Evolutionary conservation across 1,140 invertebrate genomes (phyloP), one percentile per base, ranked within the genome.

Genomic region (Trichomalopsis sarcophagae): DNA sequence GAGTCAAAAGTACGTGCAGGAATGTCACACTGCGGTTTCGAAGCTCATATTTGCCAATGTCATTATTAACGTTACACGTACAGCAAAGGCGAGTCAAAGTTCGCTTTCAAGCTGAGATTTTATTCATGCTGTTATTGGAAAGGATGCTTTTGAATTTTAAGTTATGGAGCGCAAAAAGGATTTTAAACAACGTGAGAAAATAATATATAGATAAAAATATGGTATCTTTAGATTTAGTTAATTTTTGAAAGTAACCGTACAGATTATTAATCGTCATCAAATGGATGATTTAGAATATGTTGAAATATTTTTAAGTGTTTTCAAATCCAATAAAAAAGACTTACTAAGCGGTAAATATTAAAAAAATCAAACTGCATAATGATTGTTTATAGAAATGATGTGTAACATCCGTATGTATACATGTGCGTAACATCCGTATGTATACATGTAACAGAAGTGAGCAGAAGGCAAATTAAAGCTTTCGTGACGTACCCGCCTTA

Each of bases 1-100:
- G 75, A 86, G 81, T 86, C 76, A 82, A 86, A 86, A 86, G 81
- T 83, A 83, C 81, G 69, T 83, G 76, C 69, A 80, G 66, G 81
- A 79, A 74, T 80, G 62, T 75, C 76, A 23, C 50, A 75, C 62
- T 44, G 62, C 36, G 30, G 6, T 84, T 69, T 84, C 40, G 40
- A 69, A 78, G 62, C 74, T 68, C 62, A 66, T 82, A 78, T 69
- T 84, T 69, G 40, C 82, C 4, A 78, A 68, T 33, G 47, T 84
- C 23, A 84, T 84, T 84, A 84, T 47, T 47, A 83, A 69, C 33
- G 74, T 69, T 40, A 36, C 75, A 23, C 44, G 75, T 27, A 21
- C 10, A 62, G 55, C 50, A 62, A 55, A 78, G 50, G 33, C 76
- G 44, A 44, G 30, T 40, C 73, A 75, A 36, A 33, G 73, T 36